Evolutionary conservation across 1,140 invertebrate genomes (phyloP), one percentile per base, ranked within the genome.

Genomic region (Zaprionus lachaisei): DNA sequence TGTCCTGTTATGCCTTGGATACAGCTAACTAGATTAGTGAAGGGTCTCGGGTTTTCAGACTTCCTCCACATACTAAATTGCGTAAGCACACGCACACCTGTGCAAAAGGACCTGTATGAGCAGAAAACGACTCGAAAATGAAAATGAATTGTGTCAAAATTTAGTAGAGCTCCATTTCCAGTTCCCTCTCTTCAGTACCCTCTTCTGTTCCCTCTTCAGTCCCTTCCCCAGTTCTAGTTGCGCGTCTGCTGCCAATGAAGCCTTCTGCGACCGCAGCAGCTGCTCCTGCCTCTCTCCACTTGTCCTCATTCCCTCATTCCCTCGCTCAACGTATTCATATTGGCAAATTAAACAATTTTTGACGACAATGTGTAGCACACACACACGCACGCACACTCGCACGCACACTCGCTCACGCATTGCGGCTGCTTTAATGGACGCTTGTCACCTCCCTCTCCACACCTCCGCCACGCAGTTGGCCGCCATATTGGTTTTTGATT

Each of bases 401-500:
- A 14, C 38, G 2, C 38, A 15, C 38, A 7, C 41, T 9, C 41
- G n/a, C 41, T 44, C 17, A 44, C n/a, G 41, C 41, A 44, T 44
- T 44, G 41, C 7, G 41, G 41, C 41, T 44, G 41, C 41, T 44
- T 44, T 44, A 44, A 44, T 44, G 41, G 41, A 44, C 41, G 41
- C 15, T 41, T 41, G 38, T 41, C 14, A 41, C 7, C 41, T 1
- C 41, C 38, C 38, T 2, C 38, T 41, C 1, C 5, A 41, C 38
- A 6, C 38, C 5, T 1, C 15, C 2, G 20, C 2, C 5, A 6
- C 15, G 15, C 41, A 44, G n/a, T 9, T 44, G 41, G 41, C 41
- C 41, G 41, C 41, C 41, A 44, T 44, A 44, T 44, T 44, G 41
- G 41, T 44, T 61, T 61, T 38, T 61, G 38, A 60, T 61, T 69